Percentiles rank a stretch among this genome's conserved stretches.
Evolutionary conservation across 2,113 vertebrate genomes (phyloP).

Genomic region (Thomomys bottae): DNA sequence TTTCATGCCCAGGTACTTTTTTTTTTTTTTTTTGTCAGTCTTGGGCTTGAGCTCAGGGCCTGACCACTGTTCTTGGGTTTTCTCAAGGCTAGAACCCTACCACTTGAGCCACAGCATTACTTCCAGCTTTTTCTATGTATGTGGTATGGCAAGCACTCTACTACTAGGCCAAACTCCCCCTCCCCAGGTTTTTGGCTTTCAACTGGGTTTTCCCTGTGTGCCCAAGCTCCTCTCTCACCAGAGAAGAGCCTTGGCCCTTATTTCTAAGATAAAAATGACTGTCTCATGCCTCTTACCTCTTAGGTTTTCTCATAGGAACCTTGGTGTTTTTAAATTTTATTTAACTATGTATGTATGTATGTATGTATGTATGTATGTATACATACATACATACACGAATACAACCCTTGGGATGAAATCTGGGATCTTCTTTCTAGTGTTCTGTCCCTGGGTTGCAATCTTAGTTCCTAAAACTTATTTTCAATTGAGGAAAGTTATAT

Average conservation of each 20-base stretch:
- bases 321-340: neutral
- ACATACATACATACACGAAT: neutral
- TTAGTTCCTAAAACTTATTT: neutral
- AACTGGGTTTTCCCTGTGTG: neutral
- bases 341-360: neutral
- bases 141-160: too few relatives aligned
- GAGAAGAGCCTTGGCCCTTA: neutral
- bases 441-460: too few relatives aligned
- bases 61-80: too few relatives aligned
- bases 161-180: too few relatives aligned
- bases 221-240: neutral
- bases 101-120: too few relatives aligned
- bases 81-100: too few relatives aligned
- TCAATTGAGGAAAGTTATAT: neutral
- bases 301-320: neutral
- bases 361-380: neutral
- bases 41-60: too few relatives aligned
- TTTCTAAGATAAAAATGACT: constrained; percentile 36
- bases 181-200: too few relatives aligned
- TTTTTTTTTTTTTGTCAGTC: too few relatives aligned
- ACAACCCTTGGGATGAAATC: too few relatives aligned
- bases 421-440: neutral
- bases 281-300: neutral
- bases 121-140: too few relatives aligned
- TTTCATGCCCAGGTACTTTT: neutral